Conservation (phyloP, 2,888 invertebrate genomes). For the Torymus tubicola region DNA sequence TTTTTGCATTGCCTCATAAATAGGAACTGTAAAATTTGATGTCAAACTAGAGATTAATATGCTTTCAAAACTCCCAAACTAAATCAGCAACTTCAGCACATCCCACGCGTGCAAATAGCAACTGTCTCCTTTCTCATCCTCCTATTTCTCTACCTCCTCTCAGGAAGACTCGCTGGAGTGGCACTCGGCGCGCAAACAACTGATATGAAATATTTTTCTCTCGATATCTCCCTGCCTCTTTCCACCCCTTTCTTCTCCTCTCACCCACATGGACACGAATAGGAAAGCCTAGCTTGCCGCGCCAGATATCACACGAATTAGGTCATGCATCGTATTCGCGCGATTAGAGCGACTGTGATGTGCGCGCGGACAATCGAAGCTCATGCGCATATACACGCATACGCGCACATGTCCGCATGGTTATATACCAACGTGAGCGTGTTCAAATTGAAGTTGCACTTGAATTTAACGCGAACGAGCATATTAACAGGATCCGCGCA, state of each 20-base stretch:
- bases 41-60: too few species aligned
- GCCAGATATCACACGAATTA: constrained; percentile 46
- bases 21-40: too few species aligned
- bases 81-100: too few species aligned
- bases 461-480: constrained; percentile 45
- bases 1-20: too few species aligned
- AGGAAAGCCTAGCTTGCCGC: constrained; percentile 3
- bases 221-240: too few species aligned
- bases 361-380: constrained; percentile 32
- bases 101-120: too few species aligned
- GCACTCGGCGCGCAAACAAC: constrained; percentile 12
- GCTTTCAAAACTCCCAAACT: too few species aligned
- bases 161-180: too few species aligned
- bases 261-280: too few species aligned
- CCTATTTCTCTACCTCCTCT: too few species aligned
- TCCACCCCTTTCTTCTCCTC: too few species aligned
- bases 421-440: constrained; percentile 10
- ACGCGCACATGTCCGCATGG: neutral
- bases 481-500: constrained; percentile 19
- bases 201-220: constrained; percentile 11
- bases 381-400: constrained; percentile 9
- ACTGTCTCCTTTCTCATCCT: too few species aligned
- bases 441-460: constrained; percentile 58
- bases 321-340: constrained; percentile 48
- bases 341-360: constrained; percentile 32